Conservation (phyloP, 2,888 invertebrate genomes). For the Ryuthela nishihirai region DNA sequence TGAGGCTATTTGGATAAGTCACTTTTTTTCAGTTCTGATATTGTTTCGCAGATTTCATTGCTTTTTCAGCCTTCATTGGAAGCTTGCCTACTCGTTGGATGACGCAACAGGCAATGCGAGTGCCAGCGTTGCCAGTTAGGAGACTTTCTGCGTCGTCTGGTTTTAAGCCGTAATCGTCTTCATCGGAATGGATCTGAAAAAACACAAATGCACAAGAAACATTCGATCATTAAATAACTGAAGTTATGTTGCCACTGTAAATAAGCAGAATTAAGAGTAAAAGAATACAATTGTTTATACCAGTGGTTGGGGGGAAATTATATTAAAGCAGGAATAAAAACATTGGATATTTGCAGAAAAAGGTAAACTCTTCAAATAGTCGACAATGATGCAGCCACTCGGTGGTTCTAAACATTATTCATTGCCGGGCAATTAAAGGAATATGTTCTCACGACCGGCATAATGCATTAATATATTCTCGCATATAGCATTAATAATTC, state of each 20-base stretch:
- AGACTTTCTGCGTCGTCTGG: slow-evolving; percentile 62
- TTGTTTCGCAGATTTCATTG: slow-evolving; percentile 12
- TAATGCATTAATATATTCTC: too few relatives aligned
- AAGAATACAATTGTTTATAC: neutral
- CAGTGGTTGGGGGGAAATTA: too few relatives aligned
- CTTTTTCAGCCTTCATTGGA: slow-evolving; percentile 13
- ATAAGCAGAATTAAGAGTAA: neutral
- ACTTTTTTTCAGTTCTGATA: slow-evolving; percentile 6
- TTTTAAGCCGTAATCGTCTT: slow-evolving; percentile 71
- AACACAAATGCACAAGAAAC: neutral
- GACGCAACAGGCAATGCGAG: slow-evolving; percentile 73
- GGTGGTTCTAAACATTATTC: too few relatives aligned
- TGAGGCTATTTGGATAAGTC: too few relatives aligned
- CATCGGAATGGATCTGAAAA: slow-evolving; percentile 59
- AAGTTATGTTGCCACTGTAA: neutral
- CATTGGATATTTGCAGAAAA: too few relatives aligned
- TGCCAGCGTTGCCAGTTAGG: slow-evolving; percentile 79
- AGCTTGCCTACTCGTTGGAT: slow-evolving; percentile 51
- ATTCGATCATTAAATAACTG: neutral
- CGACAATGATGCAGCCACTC: too few relatives aligned
- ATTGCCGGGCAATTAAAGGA: too few relatives aligned
- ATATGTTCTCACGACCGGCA: too few relatives aligned
- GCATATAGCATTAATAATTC: too few relatives aligned
- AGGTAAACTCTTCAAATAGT: too few relatives aligned
- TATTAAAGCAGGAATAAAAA: too few relatives aligned